phyloP scores from a whole-genome alignment of 1,140 invertebrate genomes.

The Meloidogyne exigua region DNA sequence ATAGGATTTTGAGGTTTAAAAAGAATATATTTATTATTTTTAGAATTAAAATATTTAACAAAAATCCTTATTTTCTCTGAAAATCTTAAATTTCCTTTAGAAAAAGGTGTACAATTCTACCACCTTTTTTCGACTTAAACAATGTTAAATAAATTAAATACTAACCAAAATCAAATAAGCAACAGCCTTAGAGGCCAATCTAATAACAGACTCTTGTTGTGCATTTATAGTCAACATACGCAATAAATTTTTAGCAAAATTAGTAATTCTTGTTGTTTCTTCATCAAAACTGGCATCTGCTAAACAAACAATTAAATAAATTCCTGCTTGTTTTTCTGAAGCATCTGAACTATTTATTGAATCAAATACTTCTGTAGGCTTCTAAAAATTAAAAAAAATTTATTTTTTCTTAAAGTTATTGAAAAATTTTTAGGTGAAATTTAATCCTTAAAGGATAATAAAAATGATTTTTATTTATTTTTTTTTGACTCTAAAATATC shows the following conservation, averaged over 20 bases:
- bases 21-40: no score
- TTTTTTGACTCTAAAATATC: no score
- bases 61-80: no score
- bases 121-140: no score
- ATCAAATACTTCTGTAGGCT: constrained; percentile 33
- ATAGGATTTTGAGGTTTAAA: constrained; percentile 52
- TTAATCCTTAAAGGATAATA: no score
- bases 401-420: no score
- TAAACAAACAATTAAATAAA: constrained; percentile 48
- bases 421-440: no score
- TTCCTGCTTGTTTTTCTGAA: constrained; percentile 48
- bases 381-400: constrained; percentile 15
- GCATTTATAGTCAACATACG: constrained; percentile 39
- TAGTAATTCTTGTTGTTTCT: constrained; percentile 31
- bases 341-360: constrained; percentile 36
- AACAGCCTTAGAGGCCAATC: constrained; percentile 47
- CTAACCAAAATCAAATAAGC: constrained; percentile 49
- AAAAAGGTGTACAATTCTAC: no score
- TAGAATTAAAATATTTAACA: no score
- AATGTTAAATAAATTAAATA: background rate
- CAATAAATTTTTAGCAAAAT: constrained; percentile 45
- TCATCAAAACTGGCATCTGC: constrained; percentile 38
- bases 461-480: no score
- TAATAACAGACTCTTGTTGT: constrained; percentile 25
- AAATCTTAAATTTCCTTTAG: no score